These are phyloP conservation scores for Phymatocera aterrima DNA, from an alignment of 2,888 invertebrate species.

Conservation along the genomic window DNA sequence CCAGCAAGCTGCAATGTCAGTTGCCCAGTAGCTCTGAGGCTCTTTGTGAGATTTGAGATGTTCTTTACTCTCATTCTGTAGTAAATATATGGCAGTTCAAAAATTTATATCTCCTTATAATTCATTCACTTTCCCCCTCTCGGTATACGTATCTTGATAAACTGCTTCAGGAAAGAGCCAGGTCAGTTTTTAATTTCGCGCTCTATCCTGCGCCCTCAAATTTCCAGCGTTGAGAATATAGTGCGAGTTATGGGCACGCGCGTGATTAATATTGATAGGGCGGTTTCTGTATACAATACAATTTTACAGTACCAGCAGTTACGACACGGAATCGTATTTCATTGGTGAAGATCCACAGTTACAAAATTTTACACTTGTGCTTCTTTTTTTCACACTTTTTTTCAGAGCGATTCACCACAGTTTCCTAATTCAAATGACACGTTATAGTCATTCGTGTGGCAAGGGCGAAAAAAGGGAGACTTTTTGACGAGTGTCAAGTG, in stretches of 20 bases:
- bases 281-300: too few species aligned
- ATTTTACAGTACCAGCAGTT: too few species aligned
- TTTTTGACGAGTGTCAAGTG: too few species aligned
- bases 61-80: not conserved
- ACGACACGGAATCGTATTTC: too few species aligned
- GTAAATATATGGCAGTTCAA: not conserved
- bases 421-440: constrained; percentile 8
- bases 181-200: not conserved
- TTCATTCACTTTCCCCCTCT: not conserved
- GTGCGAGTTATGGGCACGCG: too few species aligned
- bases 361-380: not conserved
- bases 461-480: too few species aligned
- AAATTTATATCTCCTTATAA: not conserved
- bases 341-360: not conserved
- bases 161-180: not conserved
- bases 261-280: too few species aligned
- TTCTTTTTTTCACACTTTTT: not conserved
- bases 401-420: not conserved
- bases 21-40: not conserved
- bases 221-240: too few species aligned
- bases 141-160: not conserved
- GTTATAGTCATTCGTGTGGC: too few species aligned
- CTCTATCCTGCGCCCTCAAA: too few species aligned
- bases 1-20: not conserved
- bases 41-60: not conserved